These are phyloP conservation scores for Elanus axillaris DNA, from an alignment of 2,113 vertebrate species.

Conservation along the genomic window DNA sequence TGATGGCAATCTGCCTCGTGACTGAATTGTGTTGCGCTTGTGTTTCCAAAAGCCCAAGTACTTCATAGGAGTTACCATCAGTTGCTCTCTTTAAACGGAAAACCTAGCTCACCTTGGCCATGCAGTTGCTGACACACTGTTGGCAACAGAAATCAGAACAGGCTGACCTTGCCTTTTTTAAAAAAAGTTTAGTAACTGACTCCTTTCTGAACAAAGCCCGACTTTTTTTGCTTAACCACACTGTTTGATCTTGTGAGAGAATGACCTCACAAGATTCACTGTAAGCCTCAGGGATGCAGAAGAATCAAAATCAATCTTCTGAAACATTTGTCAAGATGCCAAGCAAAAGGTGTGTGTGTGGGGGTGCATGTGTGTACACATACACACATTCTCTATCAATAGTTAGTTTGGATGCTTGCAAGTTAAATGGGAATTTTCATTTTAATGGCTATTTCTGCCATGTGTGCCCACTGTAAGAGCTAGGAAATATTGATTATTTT, in stretches of 20 bases:
- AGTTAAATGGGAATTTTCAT: not conserved
- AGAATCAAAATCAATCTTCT: not conserved
- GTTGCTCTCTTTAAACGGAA: not conserved
- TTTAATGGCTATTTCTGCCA: not conserved
- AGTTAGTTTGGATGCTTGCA: not conserved
- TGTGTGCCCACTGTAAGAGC: not conserved
- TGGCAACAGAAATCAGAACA: not conserved
- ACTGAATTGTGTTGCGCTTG: not conserved
- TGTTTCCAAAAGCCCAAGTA: not conserved
- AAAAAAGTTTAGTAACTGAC: not conserved
- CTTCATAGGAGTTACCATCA: not conserved
- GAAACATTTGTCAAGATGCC: not conserved
- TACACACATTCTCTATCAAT: not conserved
- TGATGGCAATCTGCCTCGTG: not conserved
- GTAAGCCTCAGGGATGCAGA: not conserved
- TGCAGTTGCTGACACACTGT: not conserved
- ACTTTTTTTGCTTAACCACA: not conserved
- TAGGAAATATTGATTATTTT: not conserved
- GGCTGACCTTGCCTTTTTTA: not conserved
- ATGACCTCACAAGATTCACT: not conserved
- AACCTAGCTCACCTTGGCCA: not conserved
- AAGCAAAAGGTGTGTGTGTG: not conserved
- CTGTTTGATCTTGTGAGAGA: not conserved
- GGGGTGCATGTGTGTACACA: not conserved
- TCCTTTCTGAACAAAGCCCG: not conserved